These are phyloP conservation scores for Philotrypesis tridentata DNA, from an alignment of 1,140 invertebrate genomes.

Conservation along the genomic window DNA sequence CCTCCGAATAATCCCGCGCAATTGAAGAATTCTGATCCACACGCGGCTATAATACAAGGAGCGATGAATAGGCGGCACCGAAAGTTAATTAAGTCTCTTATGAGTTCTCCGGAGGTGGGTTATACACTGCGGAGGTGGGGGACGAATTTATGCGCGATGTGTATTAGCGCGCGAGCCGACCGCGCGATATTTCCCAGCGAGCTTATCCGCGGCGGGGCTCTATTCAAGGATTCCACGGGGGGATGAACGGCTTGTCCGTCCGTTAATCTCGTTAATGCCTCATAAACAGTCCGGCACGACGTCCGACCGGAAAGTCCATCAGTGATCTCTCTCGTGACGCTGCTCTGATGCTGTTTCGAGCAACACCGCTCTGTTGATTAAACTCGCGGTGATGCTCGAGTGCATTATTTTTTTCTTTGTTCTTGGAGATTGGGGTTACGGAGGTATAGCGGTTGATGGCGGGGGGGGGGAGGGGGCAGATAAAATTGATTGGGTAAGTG, in stretches of 20 bases:
- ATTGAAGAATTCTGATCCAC: neutral
- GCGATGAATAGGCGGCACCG: neutral
- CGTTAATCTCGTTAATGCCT: slow-evolving; percentile 66
- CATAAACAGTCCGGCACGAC: slow-evolving; percentile 54
- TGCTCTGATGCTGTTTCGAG: too few relatives aligned
- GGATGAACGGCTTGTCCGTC: slow-evolving; percentile 9
- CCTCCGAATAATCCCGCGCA: too few relatives aligned
- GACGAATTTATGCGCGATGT: slow-evolving; percentile 2
- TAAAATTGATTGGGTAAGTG: too few relatives aligned
- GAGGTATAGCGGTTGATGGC: too few relatives aligned
- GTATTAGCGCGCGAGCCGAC: slow-evolving; percentile 20
- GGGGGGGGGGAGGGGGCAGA: too few relatives aligned
- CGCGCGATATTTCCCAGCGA: slow-evolving; percentile 39
- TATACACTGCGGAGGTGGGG: too few relatives aligned
- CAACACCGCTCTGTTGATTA: too few relatives aligned
- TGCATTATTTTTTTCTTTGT: too few relatives aligned
- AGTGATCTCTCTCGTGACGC: too few relatives aligned
- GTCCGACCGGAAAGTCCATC: neutral
- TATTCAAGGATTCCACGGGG: slow-evolving; percentile 49
- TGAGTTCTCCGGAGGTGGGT: neutral
- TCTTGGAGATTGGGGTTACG: too few relatives aligned
- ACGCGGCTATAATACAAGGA: neutral
- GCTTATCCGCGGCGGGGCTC: slow-evolving; percentile 54
- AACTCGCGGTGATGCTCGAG: too few relatives aligned
- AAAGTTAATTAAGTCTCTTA: slow-evolving; percentile 26